A percentile compares a stretch with the other conserved stretches of the same genome.
These are phyloP conservation scores for Sisor rabdophorus DNA, from an alignment of 2,113 vertebrate genomes.

Conservation along the genomic window DNA sequence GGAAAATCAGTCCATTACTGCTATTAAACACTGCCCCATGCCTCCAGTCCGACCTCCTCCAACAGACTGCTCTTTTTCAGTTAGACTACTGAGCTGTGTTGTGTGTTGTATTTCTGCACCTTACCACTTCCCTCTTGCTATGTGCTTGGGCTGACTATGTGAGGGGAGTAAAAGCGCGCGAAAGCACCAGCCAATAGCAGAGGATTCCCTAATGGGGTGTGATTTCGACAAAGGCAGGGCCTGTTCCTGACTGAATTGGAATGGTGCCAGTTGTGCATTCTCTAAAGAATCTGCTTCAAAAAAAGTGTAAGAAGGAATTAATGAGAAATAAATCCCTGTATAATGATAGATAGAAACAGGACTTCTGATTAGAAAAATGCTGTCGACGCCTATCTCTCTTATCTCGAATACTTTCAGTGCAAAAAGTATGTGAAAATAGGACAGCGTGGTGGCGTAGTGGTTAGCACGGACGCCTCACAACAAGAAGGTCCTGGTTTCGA, in stretches of 20 bases:
- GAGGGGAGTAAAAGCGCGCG: conserved; percentile 59
- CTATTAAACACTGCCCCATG: no score
- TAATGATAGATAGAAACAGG: background rate
- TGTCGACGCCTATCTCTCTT: no score
- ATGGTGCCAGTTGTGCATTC: conserved; percentile 52
- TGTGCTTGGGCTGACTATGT: conserved; percentile 41
- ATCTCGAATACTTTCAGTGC: no score
- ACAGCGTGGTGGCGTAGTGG: no score
- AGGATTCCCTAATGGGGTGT: conserved; percentile 38
- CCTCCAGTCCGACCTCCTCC: background rate
- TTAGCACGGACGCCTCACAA: no score
- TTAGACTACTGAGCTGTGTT: background rate
- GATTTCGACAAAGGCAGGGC: conserved; percentile 51
- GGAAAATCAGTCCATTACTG: background rate
- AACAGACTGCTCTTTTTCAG: conserved; percentile 9
- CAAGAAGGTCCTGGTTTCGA: no score
- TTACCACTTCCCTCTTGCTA: conserved; percentile 62
- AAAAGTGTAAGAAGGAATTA: background rate
- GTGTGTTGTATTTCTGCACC: conserved; percentile 29
- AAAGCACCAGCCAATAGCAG: conserved; percentile 59
- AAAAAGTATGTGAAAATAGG: no score
- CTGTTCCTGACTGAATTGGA: conserved; percentile 62
- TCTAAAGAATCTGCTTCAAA: conserved; percentile 37
- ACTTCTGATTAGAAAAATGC: no score
- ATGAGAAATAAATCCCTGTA: background rate